phyloP scores from a whole-genome alignment of 2,113 vertebrate species.

The Progne subis region DNA sequence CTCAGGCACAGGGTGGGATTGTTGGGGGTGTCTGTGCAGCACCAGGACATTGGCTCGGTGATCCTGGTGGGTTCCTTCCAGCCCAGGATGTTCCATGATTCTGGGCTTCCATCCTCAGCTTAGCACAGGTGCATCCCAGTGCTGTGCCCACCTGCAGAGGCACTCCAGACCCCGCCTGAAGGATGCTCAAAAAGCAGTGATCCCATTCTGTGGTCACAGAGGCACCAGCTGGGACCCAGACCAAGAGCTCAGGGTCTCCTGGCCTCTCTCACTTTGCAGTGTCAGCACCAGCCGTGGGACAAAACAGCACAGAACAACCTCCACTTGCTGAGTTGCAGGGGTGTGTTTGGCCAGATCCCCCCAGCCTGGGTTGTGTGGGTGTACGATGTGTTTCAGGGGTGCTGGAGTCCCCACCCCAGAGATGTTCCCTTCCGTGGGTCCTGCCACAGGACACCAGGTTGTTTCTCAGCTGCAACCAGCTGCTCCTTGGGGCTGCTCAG shows the following conservation, averaged over 20 bases:
- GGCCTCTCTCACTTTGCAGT: not conserved
- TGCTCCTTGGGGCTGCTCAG: not conserved
- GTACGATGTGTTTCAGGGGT: not conserved
- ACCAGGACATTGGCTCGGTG: accelerated
- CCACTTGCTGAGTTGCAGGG: not conserved
- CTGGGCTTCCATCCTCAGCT: not conserved
- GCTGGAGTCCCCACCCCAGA: not conserved
- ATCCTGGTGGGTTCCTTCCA: not conserved
- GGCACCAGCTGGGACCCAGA: not conserved
- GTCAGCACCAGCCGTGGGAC: not conserved
- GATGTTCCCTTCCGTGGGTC: not conserved
- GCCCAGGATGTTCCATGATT: not conserved
- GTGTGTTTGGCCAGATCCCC: not conserved
- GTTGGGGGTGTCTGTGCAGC: not conserved
- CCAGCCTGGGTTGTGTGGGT: accelerated
- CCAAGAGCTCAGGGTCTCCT: not conserved
- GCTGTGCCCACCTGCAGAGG: not conserved
- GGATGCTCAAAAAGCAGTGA: not conserved
- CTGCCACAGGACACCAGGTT: not conserved
- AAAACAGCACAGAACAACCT: not conserved
- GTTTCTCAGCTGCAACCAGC: not conserved
- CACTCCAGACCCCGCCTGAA: not conserved
- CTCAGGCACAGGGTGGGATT: too few species aligned
- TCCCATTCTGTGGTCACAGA: not conserved
- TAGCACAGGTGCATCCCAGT: not conserved